These are phyloP conservation scores for Calvadosia cruxmelitensis DNA, from an alignment of 30 jellyfish, hydroid and myxozoan genomes.

Conservation along the genomic window DNA sequence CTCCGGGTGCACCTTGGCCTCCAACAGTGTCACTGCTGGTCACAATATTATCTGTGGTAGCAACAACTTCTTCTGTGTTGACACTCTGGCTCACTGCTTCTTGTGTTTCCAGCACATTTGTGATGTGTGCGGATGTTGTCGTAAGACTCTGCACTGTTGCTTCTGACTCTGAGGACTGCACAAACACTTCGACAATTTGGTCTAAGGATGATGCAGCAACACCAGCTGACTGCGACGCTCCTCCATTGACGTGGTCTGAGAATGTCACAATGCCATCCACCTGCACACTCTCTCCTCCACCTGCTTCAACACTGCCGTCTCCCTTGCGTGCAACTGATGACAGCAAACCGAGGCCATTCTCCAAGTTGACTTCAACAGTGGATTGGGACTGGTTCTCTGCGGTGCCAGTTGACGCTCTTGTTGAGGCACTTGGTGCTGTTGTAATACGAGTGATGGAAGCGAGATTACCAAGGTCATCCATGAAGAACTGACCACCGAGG, in stretches of 20 bases:
- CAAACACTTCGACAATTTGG: conserved; percentile 95
- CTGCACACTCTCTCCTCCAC: conserved; percentile 61
- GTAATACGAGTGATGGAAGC: conserved; percentile 10
- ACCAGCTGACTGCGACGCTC: neutral
- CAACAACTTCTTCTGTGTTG: conserved; percentile 2
- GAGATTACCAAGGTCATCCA: conserved; percentile 48
- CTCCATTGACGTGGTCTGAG: neutral
- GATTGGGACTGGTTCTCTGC: conserved; percentile 16
- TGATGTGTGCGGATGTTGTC: conserved; percentile 23
- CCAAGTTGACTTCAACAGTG: conserved; percentile 25
- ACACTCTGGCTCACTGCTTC: conserved; percentile 1
- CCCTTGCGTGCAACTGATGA: conserved; percentile 99
- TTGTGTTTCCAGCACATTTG: conserved; percentile 12
- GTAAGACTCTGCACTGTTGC: conserved; percentile 36
- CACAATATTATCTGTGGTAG: conserved; percentile 1
- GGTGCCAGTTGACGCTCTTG: conserved; percentile 32
- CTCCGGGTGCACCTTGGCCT: conserved; percentile 49
- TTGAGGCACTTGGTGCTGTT: conserved; percentile 31
- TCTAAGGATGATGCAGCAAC: conserved; percentile 20
- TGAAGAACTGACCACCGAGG: conserved; percentile 23
- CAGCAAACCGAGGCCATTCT: conserved; percentile 89
- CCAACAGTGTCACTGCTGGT: conserved; percentile 14
- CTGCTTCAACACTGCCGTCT: conserved; percentile 2
- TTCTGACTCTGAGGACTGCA: conserved; percentile 76
- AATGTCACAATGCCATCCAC: conserved; percentile 87